Evolutionary conservation across 2,797 vertebrate species (phyloP), one percentile per base, ranked within the genome.

Genomic region (Mustela erminea): DNA sequence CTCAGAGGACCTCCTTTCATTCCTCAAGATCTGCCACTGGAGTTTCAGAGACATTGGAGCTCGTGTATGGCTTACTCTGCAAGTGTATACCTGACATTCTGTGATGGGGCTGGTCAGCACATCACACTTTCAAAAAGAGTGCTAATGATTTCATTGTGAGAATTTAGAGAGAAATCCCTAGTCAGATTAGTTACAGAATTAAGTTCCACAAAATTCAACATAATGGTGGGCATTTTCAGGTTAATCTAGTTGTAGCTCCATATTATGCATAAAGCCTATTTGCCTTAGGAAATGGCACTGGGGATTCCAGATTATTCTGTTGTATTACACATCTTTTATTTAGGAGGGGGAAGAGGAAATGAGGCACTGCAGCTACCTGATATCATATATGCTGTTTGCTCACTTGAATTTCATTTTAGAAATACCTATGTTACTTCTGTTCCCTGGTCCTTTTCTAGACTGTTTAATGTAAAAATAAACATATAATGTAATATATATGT

Each of bases 361-460:
- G 29, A 78, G 32, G 29, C 10, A 15, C 11, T 5, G 41, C 13
- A 21, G 43, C 8, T 12, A 64, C 5, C 64, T 58, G 70, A 38
- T 4, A 46, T 18, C 15, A 84, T 18, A 54, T n/a, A 35, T 70
- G 2, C 21, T 70, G 5, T 49, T 64, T 81, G 13, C 7, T 92
- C n/a, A 81, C 4, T 29, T 86, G 29, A 87, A 95, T 84, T 95
- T 80, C 27, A 90, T 52, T 90, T 92, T 83, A 81, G 56, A 93
- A 87, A 95, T 35, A 54, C 5, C 21, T 78, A 74, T 23, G 49
- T 56, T 56, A 87, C 58, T 78, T 83, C 49, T 84, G 14, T 52
- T 62, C 32, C 20, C 0, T n/a, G 10, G 35, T 38, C 7, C 9
- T 62, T 82, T 82, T 46, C 23, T 60, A 86, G 88, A 60, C 18